Evolutionary conservation across 35 echinoderm and acorn worm species (phyloP).

Genomic region (Heliocidaris erythrogramma): DNA sequence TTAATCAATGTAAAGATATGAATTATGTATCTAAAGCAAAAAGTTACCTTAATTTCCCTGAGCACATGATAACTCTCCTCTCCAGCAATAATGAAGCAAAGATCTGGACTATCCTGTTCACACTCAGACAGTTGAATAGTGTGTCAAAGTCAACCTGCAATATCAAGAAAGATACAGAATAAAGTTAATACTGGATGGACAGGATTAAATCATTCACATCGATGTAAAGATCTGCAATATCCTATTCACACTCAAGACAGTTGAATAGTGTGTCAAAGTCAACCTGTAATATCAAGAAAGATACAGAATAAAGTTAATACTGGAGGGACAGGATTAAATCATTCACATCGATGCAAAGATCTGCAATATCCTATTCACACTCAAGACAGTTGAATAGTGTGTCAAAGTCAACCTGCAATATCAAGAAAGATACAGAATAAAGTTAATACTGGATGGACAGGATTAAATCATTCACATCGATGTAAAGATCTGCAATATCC

Average conservation of each 20-base stretch:
- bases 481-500: slow-evolving; percentile 76
- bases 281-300: slow-evolving; percentile 62
- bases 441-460: background rate
- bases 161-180: background rate
- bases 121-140: slow-evolving; percentile 69
- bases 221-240: slow-evolving; percentile 76
- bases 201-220: too few species aligned
- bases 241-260: background rate
- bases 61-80: slow-evolving; percentile 88
- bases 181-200: background rate
- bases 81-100: slow-evolving; percentile 88
- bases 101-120: slow-evolving; percentile 70
- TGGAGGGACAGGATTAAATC: too few species aligned
- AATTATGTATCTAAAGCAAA: too few species aligned
- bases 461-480: too few species aligned
- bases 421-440: slow-evolving; percentile 8
- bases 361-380: too few species aligned
- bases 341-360: too few species aligned
- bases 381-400: too few species aligned
- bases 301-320: slow-evolving; percentile 17
- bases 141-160: slow-evolving; percentile 90
- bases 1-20: too few species aligned
- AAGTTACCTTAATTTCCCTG: slow-evolving; percentile 78
- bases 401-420: slow-evolving; percentile 87
- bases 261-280: too few species aligned